Base-by-base conservation (phyloP, 2,113 vertebrate species). In the Trinectes maculatus region DNA sequence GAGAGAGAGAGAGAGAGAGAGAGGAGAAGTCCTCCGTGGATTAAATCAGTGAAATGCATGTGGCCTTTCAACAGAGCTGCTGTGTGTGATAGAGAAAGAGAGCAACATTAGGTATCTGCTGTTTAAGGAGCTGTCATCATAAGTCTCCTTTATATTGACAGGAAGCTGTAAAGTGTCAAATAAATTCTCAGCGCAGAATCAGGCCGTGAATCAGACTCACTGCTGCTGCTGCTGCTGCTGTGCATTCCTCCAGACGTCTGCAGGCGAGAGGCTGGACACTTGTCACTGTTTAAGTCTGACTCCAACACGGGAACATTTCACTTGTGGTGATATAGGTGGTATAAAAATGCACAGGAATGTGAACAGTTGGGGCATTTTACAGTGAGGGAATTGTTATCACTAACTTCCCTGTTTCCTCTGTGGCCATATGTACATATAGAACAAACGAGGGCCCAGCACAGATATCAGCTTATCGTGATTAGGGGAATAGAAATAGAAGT, bases 201-300 rank as follows among this genome's bases (percentile, higher is more conserved):
- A n/a, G 49, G 15, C 34, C 24, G 40, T 76, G 67, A 80, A 79
- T 79, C 68, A 80, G 26, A 54, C 48, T 36, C 48, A 36, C 37
- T 60, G 58, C 12, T 34, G 28, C 19, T n/a, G n/a, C n/a, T n/a
- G n/a, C n/a, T n/a, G n/a, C n/a, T n/a, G 29, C 29, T 34, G 44
- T 22, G 31, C 40, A 66, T 49, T 51, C 59, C 43, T 42, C 54
- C 42, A 59, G 56, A 42, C 21, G 68, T 83, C 74, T 77, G 66
- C 53, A 62, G 55, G 39, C 21, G 1, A 4, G 62, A 58, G 73
- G 82, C 75, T 74, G 82, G 77, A 83, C 85, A 81, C 59, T 66
- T 85, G 83, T 79, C 79, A 86, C 53, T 76, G 39, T 44, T 51
- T 26, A 83, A 87, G 79, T 83, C 80, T 39, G 83, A 67, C 60